Conservation (phyloP, 2,113 vertebrate species). For the Trichomycterus rosablanca region DNA sequence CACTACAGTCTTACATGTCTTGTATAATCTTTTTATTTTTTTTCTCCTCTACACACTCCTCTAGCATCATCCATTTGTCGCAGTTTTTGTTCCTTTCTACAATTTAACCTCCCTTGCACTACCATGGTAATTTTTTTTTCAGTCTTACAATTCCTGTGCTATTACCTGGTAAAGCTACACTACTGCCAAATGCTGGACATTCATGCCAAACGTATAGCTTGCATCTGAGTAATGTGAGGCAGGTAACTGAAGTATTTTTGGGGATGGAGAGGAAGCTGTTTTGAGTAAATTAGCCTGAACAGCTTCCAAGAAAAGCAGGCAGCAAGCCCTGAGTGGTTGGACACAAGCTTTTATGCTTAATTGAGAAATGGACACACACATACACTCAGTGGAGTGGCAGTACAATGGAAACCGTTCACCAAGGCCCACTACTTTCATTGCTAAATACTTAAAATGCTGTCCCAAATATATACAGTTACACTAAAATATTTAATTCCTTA, state of each 20-base stretch:
- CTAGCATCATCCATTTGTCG: too few relatives aligned
- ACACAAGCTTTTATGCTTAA: constrained; percentile 35
- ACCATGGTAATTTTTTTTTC: constrained; percentile 11
- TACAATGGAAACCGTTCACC: too few relatives aligned
- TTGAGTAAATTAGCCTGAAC: constrained; percentile 47
- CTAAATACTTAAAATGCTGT: too few relatives aligned
- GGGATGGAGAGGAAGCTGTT: constrained; percentile 43
- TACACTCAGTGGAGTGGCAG: constrained; percentile 26
- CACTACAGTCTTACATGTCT: constrained; percentile 12
- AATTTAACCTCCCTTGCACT: constrained; percentile 1
- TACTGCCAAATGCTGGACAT: constrained; percentile 49
- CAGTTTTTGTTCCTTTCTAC: too few relatives aligned
- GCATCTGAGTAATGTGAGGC: constrained; percentile 55
- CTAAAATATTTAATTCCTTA: too few relatives aligned
- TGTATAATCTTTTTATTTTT: constrained; percentile 7
- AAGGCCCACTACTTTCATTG: too few relatives aligned
- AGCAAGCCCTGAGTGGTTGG: constrained; percentile 23
- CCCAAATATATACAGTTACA: too few relatives aligned
- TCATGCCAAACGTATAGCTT: constrained; percentile 48
- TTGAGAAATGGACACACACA: constrained; percentile 26
- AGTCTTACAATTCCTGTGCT: constrained; percentile 12
- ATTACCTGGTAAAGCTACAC: constrained; percentile 30
- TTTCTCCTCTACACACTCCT: constrained; percentile 23
- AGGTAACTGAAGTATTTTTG: constrained; percentile 43
- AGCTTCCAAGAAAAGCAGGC: constrained; percentile 43